Evolutionary conservation across 2,888 invertebrate species (phyloP).

Genomic region (Bruchidius siliquastri): DNA sequence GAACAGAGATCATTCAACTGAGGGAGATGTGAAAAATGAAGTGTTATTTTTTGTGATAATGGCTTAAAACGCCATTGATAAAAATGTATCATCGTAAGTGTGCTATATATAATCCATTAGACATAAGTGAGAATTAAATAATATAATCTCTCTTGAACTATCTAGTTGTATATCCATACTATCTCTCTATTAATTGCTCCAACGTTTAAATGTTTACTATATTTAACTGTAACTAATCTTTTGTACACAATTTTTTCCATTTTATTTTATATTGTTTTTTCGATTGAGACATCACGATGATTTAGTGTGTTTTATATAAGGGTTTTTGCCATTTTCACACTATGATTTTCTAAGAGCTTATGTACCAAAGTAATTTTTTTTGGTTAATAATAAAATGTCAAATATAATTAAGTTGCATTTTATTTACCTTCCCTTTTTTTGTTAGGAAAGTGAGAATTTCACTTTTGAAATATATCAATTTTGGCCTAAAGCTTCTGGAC

Average conservation of each 20-base stretch:
- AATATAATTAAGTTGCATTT: background rate
- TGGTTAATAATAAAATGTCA: slow-evolving; percentile 23
- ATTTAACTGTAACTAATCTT: slow-evolving; percentile 20
- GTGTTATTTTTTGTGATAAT: slow-evolving; percentile 35
- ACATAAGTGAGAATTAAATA: slow-evolving; percentile 17
- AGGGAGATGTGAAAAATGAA: background rate
- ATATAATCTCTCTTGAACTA: slow-evolving; percentile 17
- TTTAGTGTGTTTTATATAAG: slow-evolving; percentile 27
- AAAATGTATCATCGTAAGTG: slow-evolving; percentile 41
- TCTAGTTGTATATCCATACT: slow-evolving; percentile 20
- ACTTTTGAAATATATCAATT: too few relatives aligned
- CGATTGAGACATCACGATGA: slow-evolving; percentile 24
- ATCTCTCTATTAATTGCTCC: slow-evolving; percentile 23
- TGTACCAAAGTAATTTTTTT: slow-evolving; percentile 35
- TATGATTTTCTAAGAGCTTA: slow-evolving; percentile 31
- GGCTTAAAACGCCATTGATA: slow-evolving; percentile 44
- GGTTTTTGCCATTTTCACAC: slow-evolving; percentile 28
- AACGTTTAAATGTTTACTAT: slow-evolving; percentile 19
- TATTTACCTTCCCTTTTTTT: background rate
- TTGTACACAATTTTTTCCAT: slow-evolving; percentile 23
- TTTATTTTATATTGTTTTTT: slow-evolving; percentile 21
- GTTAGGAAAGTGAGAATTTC: too few relatives aligned
- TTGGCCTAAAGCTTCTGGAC: too few relatives aligned
- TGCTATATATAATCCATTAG: slow-evolving; percentile 43
- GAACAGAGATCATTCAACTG: background rate